phyloP scores from a whole-genome alignment of 2,797 vertebrate genomes.

The Arremon brunneinucha region DNA sequence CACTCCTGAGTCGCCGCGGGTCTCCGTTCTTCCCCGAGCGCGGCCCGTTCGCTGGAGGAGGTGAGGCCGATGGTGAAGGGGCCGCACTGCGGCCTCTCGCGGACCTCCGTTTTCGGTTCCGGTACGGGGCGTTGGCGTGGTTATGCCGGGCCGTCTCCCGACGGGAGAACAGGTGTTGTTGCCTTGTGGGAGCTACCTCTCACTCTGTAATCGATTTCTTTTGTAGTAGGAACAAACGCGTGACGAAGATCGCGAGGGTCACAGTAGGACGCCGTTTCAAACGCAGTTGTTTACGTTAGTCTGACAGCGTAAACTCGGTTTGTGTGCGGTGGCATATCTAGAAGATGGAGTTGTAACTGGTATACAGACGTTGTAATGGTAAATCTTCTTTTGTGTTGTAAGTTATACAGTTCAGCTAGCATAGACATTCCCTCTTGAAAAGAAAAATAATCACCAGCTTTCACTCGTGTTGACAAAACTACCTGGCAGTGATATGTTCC shows the following conservation, averaged over 20 bases:
- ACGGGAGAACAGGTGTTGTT: neutral
- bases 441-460: neutral
- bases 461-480: rapidly evolving
- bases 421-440: neutral
- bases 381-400: neutral
- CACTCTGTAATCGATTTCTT: neutral
- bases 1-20: neutral
- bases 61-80: neutral
- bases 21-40: neutral
- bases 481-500: rapidly evolving
- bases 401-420: neutral
- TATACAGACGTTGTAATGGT: neutral
- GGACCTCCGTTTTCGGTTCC: neutral
- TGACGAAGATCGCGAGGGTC: neutral
- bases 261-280: neutral
- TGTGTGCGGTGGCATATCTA: neutral
- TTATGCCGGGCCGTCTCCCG: neutral
- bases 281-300: neutral
- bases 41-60: neutral
- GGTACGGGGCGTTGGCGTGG: neutral
- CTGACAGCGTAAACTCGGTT: neutral
- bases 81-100: neutral
- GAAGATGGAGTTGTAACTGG: neutral
- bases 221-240: neutral
- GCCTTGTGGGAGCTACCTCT: neutral